Evolutionary conservation across 2,797 vertebrate species (phyloP), one percentile per base, ranked within the genome.

Genomic region (Hybognathus amarus): DNA sequence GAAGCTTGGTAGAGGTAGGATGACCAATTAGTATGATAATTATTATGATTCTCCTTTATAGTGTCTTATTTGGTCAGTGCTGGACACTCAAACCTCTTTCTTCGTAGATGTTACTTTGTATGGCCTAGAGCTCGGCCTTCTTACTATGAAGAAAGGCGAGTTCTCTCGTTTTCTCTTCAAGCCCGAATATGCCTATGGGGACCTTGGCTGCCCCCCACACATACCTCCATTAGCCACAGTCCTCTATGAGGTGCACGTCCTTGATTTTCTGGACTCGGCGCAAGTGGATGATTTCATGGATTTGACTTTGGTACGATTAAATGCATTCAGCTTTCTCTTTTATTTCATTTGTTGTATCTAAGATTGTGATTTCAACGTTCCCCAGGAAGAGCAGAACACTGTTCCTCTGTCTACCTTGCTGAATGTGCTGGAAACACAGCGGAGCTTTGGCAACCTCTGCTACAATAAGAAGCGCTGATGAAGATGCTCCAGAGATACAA

Each of bases 81-180:
- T 6, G 38, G 33, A 12, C 5, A 18, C 45, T 54, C 61, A 73
- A 9, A 42, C 24, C 66, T 77, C n/a, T 42, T 45, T 36, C 30
- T 56, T 38, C 9, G 47, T 27, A 99, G 98, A 99, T 71, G 89
- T 98, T 68, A 98, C 97, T 0, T 89, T 99, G 47, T 52, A 61
- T 9, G 98, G 98, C 7, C 94, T 99, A 92, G 96, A 97, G 86
- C 50, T 98, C 5, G 97, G 95, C 11, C 86, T 99, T 61, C 86
- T 96, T 88, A 97, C 95, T 0, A 99, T 99, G 98, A 92, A 88
- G 90, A 97, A 92, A 84, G 97, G 97, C n/a, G 98, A 99, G 90
- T 90, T 94, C 83, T 95, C 97, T 0, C 93, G 95, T 0, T 97
- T 98, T 82, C 85, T 98, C 40, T 90, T 98, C 77, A 77, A 86